Evolutionary conservation across 2,797 vertebrate species (phyloP), one percentile per base, ranked within the genome.

Genomic region (Aplochiton taeniatus): DNA sequence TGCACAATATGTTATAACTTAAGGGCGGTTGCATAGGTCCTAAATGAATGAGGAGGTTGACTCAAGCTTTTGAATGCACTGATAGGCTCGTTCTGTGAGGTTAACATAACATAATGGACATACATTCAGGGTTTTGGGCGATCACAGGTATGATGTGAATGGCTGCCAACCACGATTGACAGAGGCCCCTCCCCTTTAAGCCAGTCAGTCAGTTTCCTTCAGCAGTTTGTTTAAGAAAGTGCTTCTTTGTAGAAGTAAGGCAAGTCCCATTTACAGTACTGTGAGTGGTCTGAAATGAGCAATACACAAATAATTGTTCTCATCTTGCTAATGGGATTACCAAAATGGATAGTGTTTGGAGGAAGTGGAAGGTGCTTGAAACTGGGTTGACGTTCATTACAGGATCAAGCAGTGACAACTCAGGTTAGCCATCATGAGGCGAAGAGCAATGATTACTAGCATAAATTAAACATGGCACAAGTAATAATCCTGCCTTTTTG

Each of bases 1-100:
- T 61, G 53, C 54, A 18, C 57, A 54, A 19, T 14, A 41, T 43
- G 16, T 44, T 49, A 14, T 49, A 75, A 81, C 53, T 68, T 47
- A 65, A 54, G 9, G 63, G 67, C 70, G 58, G 70, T 78, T 89
- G 85, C 88, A 88, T 73, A 86, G 80, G 63, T 80, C 63, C 73
- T 44, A 80, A 77, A 75, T 78, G 74, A 85, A 77, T 68, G 49
- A 69, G 72, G 58, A 61, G 55, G 60, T 66, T 61, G 65, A 69
- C 63, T 71, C 47, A 76, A 65, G 66, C 65, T 13, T 0, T 58
- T 4, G 59, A 66, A 54, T 70, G 82, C 76, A 64, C 76, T 64
- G 43, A 65, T 71, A n/a, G n/a, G n/a, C n/a, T n/a, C n/a, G 64
- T 43, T 73, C 18, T 74, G 54, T 57, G 18, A 16, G 31, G 31